Evolutionary conservation across 2,888 invertebrate genomes (phyloP), one percentile per base, ranked within the genome.

Genomic region (Argyresthia albistria): DNA sequence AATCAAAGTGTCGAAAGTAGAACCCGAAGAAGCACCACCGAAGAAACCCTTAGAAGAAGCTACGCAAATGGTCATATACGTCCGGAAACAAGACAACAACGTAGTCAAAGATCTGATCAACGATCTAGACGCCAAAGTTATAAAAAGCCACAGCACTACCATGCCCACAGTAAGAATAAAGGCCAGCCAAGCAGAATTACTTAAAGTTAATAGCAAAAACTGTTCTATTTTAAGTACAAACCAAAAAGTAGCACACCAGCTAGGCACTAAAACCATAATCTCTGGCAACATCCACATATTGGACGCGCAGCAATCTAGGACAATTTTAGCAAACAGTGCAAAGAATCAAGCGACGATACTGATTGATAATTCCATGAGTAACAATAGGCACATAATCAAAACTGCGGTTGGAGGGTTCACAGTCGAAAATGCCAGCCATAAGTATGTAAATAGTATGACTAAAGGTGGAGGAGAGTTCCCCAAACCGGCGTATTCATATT

Each of bases 401-500:
- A 83, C 86, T n/a, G 74, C 88, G 14, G 71, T 86, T 11, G 74
- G 64, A 59, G 80, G 77, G 53, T 86, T 82, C 61, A 78, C 79
- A 14, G 66, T 81, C 52, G 87, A 87, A 46, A 74, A 74, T 59
- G 80, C 74, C 64, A 35, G 79, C 67, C 63, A 80, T 8, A 88
- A 87, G 66, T 84, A 76, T 68, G 64, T 84, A 56, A 78, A 78
- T 65, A 65, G 65, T 62, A 77, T 60, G 59, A 70, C 63, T 63
- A 76, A 88, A 86, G 68, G 81, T 76, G 64, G 87, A 43, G 90
- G 91, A 55, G 90, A 91, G 48, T 98, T 93, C 69, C 98, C 98
- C 0, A 99, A 99, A 79, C 99, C 99, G 6, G 96, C 97, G 3
- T 99, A 98, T 81, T 98, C 98, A 11, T 99, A 99, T 78, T 97